Conservation (phyloP, 1,140 invertebrate species). For the Heterodera schachtii region DNA sequence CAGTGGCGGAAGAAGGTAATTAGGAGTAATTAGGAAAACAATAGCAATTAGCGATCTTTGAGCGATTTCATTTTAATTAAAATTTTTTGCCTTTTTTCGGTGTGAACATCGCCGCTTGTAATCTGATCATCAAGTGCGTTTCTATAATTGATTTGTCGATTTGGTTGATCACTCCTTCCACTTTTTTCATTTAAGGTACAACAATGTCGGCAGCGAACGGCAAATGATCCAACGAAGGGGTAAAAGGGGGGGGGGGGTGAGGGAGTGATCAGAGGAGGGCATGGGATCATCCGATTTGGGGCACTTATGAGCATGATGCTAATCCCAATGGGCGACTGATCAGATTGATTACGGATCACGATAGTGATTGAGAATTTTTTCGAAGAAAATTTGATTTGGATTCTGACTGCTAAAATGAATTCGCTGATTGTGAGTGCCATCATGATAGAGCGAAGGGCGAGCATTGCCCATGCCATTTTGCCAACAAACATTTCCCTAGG, state of each 20-base stretch:
- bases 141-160: neutral
- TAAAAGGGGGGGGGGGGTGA: neutral
- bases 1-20: conserved; percentile 67
- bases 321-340: too few species aligned
- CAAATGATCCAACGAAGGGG: conserved; percentile 66
- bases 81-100: neutral
- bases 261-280: too few species aligned
- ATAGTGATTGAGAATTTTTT: too few species aligned
- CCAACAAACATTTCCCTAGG: conserved; percentile 23
- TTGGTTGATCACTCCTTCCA: neutral
- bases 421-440: too few species aligned
- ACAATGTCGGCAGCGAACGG: conserved; percentile 66
- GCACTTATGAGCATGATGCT: too few species aligned
- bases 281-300: too few species aligned
- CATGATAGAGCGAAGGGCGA: too few species aligned
- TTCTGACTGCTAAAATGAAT: too few species aligned
- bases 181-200: conserved; percentile 47
- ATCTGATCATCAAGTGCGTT: conserved; percentile 65
- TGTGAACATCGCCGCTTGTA: conserved; percentile 66
- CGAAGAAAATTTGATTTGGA: too few species aligned
- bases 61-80: neutral
- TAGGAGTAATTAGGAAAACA: conserved; percentile 18
- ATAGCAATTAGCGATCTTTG: neutral
- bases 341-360: too few species aligned
- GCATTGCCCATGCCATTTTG: too few species aligned